Evolutionary conservation across 2,888 invertebrate species (phyloP), one percentile per base, ranked within the genome.

Genomic region (Machimus rusticus): DNA sequence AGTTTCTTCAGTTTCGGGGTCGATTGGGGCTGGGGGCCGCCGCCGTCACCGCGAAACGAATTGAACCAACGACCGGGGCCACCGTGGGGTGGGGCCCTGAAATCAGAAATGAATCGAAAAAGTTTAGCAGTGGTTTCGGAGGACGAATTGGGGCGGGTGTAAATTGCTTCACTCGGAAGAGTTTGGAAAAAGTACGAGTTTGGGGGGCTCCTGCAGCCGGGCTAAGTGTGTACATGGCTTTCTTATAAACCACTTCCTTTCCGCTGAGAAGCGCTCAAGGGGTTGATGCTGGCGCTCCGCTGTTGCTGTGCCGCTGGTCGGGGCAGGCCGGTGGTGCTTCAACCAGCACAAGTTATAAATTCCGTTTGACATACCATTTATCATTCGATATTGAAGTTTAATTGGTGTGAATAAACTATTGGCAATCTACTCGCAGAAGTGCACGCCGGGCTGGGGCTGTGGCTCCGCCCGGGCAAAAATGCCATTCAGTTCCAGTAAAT

Each of bases 371-470:
- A 31, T 85, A 14, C 85, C 43, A 85, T 85, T 85, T 85, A 85
- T 85, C 85, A 85, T 85, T 85, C 46, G 43, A 74, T 74, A 85
- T 85, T 85, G 85, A 74, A 74, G 85, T 85, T 85, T 85, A 85
- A 85, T 85, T 85, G 74, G 74, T 85, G 85, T 85, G 85, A 85
- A 85, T 85, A 85, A 85, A 85, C 85, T 74, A 85, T 85, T 85
- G 85, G 43, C 85, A 85, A 85, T 85, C 85, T 74, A 46, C 43
- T 46, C 43, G 43, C 16, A 85, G 23, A 31, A 82, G 34, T 37
- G 82, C 19, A 23, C 9, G 66, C 66, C 37, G 23, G 12, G 51
- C 23, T 37, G 37, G 37, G 8, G 37, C 16, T 46, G 43, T 46
- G 46, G 43, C 37, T 12, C 28, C 51, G 79, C 31, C 16, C 16